Evolutionary conservation across 2,888 invertebrate genomes (phyloP).

Genomic region (Metalampra italica): DNA sequence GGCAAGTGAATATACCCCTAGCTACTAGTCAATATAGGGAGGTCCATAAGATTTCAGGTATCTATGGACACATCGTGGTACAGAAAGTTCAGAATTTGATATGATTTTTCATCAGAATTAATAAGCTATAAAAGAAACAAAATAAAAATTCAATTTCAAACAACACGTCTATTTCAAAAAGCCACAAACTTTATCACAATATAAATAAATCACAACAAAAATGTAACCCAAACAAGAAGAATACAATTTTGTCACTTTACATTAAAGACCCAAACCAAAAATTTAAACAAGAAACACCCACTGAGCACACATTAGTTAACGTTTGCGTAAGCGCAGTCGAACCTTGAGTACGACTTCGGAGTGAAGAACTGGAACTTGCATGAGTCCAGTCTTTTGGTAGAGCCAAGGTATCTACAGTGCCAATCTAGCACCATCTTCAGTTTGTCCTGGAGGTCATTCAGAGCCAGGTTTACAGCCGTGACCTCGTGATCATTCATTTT

Average conservation of each 20-base stretch:
- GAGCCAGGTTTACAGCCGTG: slow-evolving; percentile 48
- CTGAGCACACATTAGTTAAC: not conserved
- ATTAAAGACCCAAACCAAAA: not conserved
- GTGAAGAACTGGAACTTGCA: slow-evolving; percentile 44
- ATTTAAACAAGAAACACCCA: slow-evolving; percentile 1
- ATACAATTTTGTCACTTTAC: not conserved
- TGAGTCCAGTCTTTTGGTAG: slow-evolving; percentile 35
- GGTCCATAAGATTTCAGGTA: too few relatives aligned
- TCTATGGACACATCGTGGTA: too few relatives aligned
- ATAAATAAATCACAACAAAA: too few relatives aligned
- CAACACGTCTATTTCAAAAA: too few relatives aligned
- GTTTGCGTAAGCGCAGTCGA: slow-evolving; percentile 55
- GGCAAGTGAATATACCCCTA: too few relatives aligned
- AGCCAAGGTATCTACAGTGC: slow-evolving; percentile 45
- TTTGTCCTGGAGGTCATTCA: slow-evolving; percentile 43
- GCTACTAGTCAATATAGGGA: too few relatives aligned
- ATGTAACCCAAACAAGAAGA: not conserved
- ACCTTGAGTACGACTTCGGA: slow-evolving; percentile 26
- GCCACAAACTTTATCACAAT: not conserved
- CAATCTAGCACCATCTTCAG: slow-evolving; percentile 42
- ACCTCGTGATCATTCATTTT: slow-evolving; percentile 62
- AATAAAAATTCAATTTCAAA: too few relatives aligned
- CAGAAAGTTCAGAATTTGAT: too few relatives aligned
- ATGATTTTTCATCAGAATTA: too few relatives aligned
- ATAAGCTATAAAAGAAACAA: too few relatives aligned